Base-by-base conservation (phyloP, 2,797 vertebrate species). In the Notolabrus celidotus region DNA sequence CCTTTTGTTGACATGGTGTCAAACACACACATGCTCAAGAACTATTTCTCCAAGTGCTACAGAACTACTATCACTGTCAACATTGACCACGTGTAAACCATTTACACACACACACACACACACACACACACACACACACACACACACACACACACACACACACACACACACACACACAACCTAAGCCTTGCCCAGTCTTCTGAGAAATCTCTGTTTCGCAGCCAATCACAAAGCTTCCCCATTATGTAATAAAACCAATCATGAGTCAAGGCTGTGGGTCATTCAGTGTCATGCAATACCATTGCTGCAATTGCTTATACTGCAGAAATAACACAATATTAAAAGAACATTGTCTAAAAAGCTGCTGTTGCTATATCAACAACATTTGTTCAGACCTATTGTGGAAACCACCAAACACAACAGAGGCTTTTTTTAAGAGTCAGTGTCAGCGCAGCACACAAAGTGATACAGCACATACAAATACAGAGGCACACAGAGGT, bases 171-270 rank as follows among this genome's bases (percentile, higher is more conserved):
- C 62, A 22, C 31, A 43, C 25, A 41, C n/a, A 56, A 4, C 7
- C 11, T 19, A 57, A 59, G 64, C 41, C 41, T 54, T 41, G 66
- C 41, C 56, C 61, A 63, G 52, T 69, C 36, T 55, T 71, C 56
- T 67, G 66, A 64, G 74, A 83, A 78, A 62, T 45, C 8, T 53
- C 31, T 6, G 23, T 45, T 34, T 31, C 33, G 36, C 63, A 67
- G 76, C 89, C 87, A 90, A 84, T 86, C 80, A 80, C 55, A 75
- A 19, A 41, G 56, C 59, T 45, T 31, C 45, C 16, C 7, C 39
- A 60, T 88, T 87, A 82, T 62, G 54, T 74, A 87, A 89, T 56
- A 56, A 10, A 9, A 17, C 72, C 85, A 85, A 85, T 83, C 84
- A 82, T 50, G 42, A 71, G 77, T 63, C 71, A 45, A 27, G 38